Evolutionary conservation across 2,888 invertebrate species (phyloP), one percentile per base, ranked within the genome.

Genomic region (Andrena dorsata): DNA sequence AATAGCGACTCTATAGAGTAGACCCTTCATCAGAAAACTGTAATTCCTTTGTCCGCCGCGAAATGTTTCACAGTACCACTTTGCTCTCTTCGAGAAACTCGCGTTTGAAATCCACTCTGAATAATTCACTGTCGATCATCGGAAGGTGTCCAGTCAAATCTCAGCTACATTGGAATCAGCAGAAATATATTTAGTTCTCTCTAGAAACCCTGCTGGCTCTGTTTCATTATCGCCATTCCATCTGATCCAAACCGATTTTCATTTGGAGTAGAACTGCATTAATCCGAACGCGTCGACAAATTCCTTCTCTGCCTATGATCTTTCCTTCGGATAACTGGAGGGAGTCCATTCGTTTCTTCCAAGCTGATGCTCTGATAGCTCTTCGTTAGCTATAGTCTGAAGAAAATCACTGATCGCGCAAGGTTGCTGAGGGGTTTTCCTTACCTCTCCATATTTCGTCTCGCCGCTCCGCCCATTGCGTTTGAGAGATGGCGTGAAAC

Each of bases 1-100:
- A 84, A 89, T 74, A 66, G 79, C 84, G 56, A 69, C 80, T 73
- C 69, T 49, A 71, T 49, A n/a, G 61, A 58, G 51, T 47, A 56
- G 30, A 68, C 26, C 53, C 56, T 20, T n/a, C 53, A 47, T 72
- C 30, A 47, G 47, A 76, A 63, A 72, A 64, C 56, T 23, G 23
- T 60, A 64, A 47, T 41, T 7, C 10, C 13, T 16, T 16, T 16
- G 10, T 16, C 8, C 41, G 47, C 32, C 47, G 66, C 66, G 74
- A 75, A 47, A 58, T 63, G 60, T 47, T 60, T 70, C 70, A 73
- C n/a, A n/a, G 49, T n/a, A 49, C 32, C 47, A 8, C 4, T n/a
- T 41, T 8, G n/a, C 23, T 16, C 68, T 32, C 63, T 35, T 28
- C 26, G 63, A 35, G 26, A 35, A 35, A 53, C 16, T 10, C 63